Evolutionary conservation across 2,888 invertebrate species (phyloP).

Genomic region (Trissolcus japonicus): DNA sequence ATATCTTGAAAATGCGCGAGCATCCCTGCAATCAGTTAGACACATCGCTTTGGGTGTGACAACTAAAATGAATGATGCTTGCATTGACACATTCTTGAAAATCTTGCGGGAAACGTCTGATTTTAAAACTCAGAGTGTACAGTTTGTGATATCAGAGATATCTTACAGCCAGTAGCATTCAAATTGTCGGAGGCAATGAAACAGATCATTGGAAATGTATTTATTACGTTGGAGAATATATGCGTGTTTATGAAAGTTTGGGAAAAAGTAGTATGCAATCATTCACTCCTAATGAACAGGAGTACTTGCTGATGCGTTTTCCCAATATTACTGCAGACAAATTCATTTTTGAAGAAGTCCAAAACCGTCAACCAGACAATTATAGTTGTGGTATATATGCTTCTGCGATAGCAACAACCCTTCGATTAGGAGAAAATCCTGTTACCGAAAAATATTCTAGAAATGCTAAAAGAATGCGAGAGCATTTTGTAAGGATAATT

Average conservation of each 20-base stretch:
- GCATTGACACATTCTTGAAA: slow-evolving; percentile 4
- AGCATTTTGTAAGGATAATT: slow-evolving; percentile 4
- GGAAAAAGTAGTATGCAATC: not conserved
- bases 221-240: not conserved
- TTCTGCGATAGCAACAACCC: slow-evolving; percentile 7
- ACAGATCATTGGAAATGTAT: slow-evolving; percentile 1
- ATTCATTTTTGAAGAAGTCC: slow-evolving; percentile 5
- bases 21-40: not conserved
- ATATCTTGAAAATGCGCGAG: slow-evolving; percentile 1
- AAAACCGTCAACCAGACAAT: slow-evolving; percentile 1
- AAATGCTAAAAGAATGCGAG: slow-evolving; percentile 4
- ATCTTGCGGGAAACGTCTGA: not conserved
- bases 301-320: slow-evolving; percentile 5
- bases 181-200: not conserved
- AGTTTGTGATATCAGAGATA: not conserved
- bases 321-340: not conserved
- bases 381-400: slow-evolving; percentile 6
- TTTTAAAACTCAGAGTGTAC: not conserved
- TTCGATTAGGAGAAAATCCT: slow-evolving; percentile 11
- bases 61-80: not conserved
- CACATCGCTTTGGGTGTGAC: not conserved
- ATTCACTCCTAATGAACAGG: slow-evolving; percentile 7
- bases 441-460: not conserved
- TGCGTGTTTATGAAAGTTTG: slow-evolving; percentile 6
- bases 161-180: not conserved